Evolutionary conservation across 2,797 vertebrate genomes (phyloP).

Genomic region (Acipenser ruthenus): DNA sequence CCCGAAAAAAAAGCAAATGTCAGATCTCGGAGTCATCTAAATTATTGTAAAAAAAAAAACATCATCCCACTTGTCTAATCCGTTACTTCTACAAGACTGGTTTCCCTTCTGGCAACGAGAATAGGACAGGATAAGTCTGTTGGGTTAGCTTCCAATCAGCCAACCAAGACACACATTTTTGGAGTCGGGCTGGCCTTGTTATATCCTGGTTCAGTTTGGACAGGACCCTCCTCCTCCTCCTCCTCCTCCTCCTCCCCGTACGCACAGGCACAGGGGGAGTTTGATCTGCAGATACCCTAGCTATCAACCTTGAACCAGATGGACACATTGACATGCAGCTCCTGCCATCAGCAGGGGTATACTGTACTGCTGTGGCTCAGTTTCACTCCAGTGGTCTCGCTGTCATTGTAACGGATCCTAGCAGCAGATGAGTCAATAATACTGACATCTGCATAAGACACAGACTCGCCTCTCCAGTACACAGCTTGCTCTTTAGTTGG

Average conservation of each 20-base stretch:
- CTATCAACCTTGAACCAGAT: no score
- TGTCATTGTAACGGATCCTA: no score
- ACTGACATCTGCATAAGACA: no score
- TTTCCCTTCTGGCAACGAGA: slow-evolving; percentile 15
- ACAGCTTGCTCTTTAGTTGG: no score
- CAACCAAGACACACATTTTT: neutral
- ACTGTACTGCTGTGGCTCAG: no score
- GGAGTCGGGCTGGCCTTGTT: neutral
- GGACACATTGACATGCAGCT: no score
- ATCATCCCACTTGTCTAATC: slow-evolving; percentile 8
- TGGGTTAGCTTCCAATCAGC: slow-evolving; percentile 2
- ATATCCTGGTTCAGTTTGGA: slow-evolving; percentile 8
- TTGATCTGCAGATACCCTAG: no score
- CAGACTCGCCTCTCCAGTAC: no score
- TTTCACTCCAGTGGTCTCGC: no score
- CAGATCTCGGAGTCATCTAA: slow-evolving; percentile 12
- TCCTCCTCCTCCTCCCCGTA: neutral
- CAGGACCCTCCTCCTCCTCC: slow-evolving; percentile 5
- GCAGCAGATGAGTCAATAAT: no score
- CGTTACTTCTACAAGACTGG: slow-evolving; percentile 18
- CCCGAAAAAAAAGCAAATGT: slow-evolving; percentile 8
- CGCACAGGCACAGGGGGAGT: no score
- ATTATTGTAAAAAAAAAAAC: slow-evolving; percentile 1
- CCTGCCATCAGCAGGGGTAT: no score
- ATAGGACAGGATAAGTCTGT: slow-evolving; percentile 11